Evolutionary conservation across 2,888 invertebrate genomes (phyloP), one percentile per base, ranked within the genome.

Genomic region (Sphaerophoria rueppellii): DNA sequence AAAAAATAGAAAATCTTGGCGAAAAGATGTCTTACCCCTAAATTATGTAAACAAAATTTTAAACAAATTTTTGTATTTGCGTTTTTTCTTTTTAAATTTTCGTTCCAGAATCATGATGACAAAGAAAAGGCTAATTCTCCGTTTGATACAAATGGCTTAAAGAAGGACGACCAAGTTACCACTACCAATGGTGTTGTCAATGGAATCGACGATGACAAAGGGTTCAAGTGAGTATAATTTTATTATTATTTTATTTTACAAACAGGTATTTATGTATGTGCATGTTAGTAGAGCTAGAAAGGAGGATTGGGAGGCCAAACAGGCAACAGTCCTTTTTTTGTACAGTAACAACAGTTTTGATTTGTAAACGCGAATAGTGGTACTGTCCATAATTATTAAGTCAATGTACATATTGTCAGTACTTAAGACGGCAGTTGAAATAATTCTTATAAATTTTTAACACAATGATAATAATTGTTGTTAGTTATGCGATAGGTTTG

Each of bases 191-290:
- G 94, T 88, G 90, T 90, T 77, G 93, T 93, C 90, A 95, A 95
- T 91, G 95, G 95, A 87, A 93, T 96, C 88, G 97, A 97, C 89
- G 98, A 98, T 89, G 97, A 97, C 89, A 97, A 96, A 93, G 95
- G 95, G 88, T 97, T 96, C 92, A 97, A 97, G 97, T 97, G 91
- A 95, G 96, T 95, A 87, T 50, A 7, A 0, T 9, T 37, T 48
- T 69, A 16, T 14, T 32, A 9, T 14, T 43, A 11, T 16, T 37
- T 35, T 50, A 16, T 1, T 52, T 52, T 24, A 9, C 16, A 4
- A 32, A 50, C 12, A 43, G 65, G 63, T 14, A 50, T 34, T 69
- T 50, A 40, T 37, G 5, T 69, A 46, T 54, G 67, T 46, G 34
- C 37, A 37, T 74, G 3, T 70, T n/a, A n/a, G n/a, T n/a, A n/a